Base-by-base conservation (phyloP, 2,797 vertebrate species). In the Crenuchus spilurus region DNA sequence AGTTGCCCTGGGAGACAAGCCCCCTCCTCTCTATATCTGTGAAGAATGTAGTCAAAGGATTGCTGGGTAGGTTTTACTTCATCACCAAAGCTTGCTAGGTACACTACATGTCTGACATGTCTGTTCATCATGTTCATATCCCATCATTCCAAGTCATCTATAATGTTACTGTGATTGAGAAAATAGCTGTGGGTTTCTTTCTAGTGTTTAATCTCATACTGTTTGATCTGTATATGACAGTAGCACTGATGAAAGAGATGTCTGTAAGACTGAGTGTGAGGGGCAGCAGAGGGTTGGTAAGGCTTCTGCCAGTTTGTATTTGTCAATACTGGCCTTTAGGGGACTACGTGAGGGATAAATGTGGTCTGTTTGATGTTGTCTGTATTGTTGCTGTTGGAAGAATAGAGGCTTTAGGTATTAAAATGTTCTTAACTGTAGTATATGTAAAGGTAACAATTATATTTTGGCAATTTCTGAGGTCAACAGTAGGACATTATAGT, bases 31-130 rank as follows among this genome's bases (percentile, higher is more conserved):
- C 22, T 99, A 98, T 80, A 96, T 99, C 80, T 99, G 98, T 81
- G 97, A 99, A 87, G 98, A 99, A 88, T 99, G 98, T 90, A 99
- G 97, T 87, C 96, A 99, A 87, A 95, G 95, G 88, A 98, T 99
- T 82, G 94, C 97, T 68, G 96, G 98, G 98, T 99, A 93, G 52
- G 96, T 89, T 82, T 83, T 71, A 79, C 70, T 83, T 13, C 39
- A 30, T 46, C 44, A 52, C 4, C 26, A 54, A 4, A 48, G 22
- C 41, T 41, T 14, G 58, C 62, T 65, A 75, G 52, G 71, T 64
- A 68, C 62, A 63, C 22, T 52, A 48, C 22, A 24, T 51, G 33
- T 33, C 22, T 66, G 41, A 24, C 26, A 24, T 2, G 31, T 28
- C 31, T 65, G 60, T 76, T 70, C n/a, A n/a, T n/a, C n/a, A n/a